These are phyloP conservation scores for Atta colombica DNA, from an alignment of 1,140 invertebrate genomes.

Conservation along the genomic window DNA sequence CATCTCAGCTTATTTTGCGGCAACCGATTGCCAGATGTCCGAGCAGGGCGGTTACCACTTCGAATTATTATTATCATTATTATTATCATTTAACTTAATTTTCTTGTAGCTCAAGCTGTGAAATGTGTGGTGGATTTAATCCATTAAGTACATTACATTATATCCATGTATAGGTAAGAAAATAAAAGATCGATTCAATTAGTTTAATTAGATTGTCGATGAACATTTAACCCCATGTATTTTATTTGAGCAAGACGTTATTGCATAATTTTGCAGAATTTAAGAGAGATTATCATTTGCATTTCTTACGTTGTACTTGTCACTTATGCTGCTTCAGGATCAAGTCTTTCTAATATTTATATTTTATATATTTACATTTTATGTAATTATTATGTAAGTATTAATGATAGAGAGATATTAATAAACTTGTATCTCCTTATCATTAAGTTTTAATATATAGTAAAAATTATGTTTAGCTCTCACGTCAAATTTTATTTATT, in stretches of 20 bases:
- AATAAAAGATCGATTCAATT: neutral
- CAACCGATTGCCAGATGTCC: slow-evolving; percentile 40
- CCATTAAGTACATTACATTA: neutral
- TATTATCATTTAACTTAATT: neutral
- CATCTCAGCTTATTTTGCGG: slow-evolving; percentile 4
- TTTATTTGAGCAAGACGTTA: neutral
- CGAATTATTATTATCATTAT: neutral
- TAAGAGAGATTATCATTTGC: neutral
- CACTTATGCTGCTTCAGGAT: neutral
- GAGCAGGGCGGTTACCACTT: neutral
- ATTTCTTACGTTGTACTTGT: neutral
- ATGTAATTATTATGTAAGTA: neutral
- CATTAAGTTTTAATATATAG: neutral
- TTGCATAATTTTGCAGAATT: neutral
- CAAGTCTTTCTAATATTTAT: neutral
- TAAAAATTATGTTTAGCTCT: neutral
- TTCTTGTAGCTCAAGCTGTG: neutral
- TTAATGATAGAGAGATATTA: neutral
- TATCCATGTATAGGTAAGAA: neutral
- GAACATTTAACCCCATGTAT: neutral
- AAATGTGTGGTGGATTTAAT: neutral
- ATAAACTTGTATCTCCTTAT: neutral
- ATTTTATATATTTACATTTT: neutral
- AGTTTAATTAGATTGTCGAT: neutral
- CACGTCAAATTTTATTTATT: neutral